These are phyloP conservation scores for Pogoniulus pusillus DNA, from an alignment of 2,797 vertebrate species.

Conservation along the genomic window DNA sequence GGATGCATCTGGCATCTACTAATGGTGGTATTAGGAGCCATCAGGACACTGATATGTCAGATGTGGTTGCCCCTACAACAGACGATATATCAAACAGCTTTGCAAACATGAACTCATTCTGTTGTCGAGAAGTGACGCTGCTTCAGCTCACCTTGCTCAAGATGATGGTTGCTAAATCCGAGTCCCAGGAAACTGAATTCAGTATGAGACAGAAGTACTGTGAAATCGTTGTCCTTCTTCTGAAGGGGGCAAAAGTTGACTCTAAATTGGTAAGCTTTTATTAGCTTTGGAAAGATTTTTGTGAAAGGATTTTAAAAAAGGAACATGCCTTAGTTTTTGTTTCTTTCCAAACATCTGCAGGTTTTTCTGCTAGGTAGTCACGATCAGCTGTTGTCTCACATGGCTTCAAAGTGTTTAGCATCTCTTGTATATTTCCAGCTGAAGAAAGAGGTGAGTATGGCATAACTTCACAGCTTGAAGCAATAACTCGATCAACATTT, in stretches of 20 bases:
- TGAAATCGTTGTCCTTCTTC: slow-evolving; percentile 54
- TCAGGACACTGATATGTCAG: background rate
- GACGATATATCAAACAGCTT: background rate
- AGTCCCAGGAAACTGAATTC: slow-evolving; percentile 28
- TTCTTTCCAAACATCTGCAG: slow-evolving; percentile 62
- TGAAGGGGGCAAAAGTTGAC: slow-evolving; percentile 62
- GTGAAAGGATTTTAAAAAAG: background rate
- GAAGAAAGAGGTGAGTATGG: slow-evolving; percentile 75
- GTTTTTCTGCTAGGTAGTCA: slow-evolving; percentile 67
- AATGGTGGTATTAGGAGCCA: background rate
- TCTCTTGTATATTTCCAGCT: slow-evolving; percentile 78
- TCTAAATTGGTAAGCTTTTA: slow-evolving; percentile 71
- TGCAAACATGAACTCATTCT: background rate
- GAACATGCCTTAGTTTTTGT: background rate
- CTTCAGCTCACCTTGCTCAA: slow-evolving; percentile 80
- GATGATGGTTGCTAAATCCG: slow-evolving; percentile 68
- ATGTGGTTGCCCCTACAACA: background rate
- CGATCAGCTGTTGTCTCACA: slow-evolving; percentile 83
- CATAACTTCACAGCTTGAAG: background rate
- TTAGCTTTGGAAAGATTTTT: background rate
- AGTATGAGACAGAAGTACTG: slow-evolving; percentile 52
- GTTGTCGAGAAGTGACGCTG: slow-evolving; percentile 58
- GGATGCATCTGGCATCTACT: background rate
- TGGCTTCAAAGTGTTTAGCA: slow-evolving; percentile 82
- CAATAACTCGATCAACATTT: background rate